Conservation (phyloP, 1,140 invertebrate genomes). For the Tigriopus japonicus region DNA sequence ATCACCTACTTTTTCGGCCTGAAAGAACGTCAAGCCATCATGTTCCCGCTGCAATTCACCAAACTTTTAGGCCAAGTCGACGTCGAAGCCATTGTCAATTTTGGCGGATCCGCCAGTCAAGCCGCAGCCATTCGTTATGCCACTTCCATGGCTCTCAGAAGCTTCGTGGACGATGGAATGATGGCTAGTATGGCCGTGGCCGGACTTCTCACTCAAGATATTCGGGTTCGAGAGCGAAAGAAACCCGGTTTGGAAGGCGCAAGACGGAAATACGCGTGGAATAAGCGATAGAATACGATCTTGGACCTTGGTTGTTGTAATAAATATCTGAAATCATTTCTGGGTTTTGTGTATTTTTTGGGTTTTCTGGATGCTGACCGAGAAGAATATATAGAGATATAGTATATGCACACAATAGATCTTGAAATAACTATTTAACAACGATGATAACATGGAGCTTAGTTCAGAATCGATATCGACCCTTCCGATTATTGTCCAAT, state of each 20-base stretch:
- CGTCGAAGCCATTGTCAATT: constrained; percentile 50
- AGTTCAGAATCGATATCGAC: too few relatives aligned
- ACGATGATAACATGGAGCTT: too few relatives aligned
- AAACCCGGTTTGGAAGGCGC: constrained; percentile 81
- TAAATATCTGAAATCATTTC: too few relatives aligned
- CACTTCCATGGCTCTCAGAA: constrained; percentile 50
- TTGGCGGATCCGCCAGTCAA: constrained; percentile 47
- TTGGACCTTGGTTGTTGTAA: not conserved
- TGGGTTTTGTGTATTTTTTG: too few relatives aligned
- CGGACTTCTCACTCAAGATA: constrained; percentile 67
- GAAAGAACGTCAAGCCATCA: constrained; percentile 33
- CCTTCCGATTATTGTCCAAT: not conserved
- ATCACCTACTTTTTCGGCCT: constrained; percentile 21
- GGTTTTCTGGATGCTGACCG: too few relatives aligned
- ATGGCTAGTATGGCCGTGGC: constrained; percentile 28
- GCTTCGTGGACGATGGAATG: constrained; percentile 26
- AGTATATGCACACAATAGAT: too few relatives aligned
- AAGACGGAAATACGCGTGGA: constrained; percentile 82
- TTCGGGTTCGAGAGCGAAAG: constrained; percentile 62
- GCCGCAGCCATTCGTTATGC: constrained; percentile 67
- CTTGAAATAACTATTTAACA: too few relatives aligned
- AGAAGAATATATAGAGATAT: too few relatives aligned
- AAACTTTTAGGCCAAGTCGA: constrained; percentile 57
- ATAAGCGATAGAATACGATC: constrained; percentile 44
- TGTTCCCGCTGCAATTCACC: constrained; percentile 67